phyloP scores from a whole-genome alignment of 64 coral and sea anemone genomes.

The Actinia equina region DNA sequence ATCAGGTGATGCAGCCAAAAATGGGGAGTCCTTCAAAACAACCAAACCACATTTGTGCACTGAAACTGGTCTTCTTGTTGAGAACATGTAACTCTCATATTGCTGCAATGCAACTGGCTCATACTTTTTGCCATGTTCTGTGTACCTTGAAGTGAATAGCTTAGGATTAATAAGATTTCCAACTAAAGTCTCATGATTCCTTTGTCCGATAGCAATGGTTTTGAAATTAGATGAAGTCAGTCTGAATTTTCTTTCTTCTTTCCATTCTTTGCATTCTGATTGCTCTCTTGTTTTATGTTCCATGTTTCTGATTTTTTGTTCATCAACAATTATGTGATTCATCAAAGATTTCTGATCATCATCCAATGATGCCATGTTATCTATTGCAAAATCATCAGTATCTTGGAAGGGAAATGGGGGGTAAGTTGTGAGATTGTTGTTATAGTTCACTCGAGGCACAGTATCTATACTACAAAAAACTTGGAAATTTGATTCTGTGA shows the following conservation, averaged over 20 bases:
- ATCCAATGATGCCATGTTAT: not conserved
- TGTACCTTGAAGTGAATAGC: not conserved
- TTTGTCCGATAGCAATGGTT: constrained; percentile 51
- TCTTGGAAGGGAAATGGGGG: not conserved
- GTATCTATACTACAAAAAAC: not conserved
- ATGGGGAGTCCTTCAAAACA: not conserved
- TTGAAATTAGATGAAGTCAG: constrained; percentile 65
- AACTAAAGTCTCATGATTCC: constrained; percentile 65
- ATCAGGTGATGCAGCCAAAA: constrained; percentile 36
- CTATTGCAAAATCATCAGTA: not conserved
- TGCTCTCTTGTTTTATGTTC: constrained; percentile 40
- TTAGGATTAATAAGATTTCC: constrained; percentile 45
- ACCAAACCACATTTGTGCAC: constrained; percentile 47
- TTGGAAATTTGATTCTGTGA: not conserved
- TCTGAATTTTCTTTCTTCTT: constrained; percentile 37
- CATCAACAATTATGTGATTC: not conserved
- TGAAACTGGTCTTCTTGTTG: constrained; percentile 48
- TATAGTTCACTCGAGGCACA: not conserved
- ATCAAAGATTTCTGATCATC: not conserved
- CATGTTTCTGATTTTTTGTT: constrained; percentile 6
- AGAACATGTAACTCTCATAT: constrained; percentile 44
- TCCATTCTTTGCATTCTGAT: constrained; percentile 33
- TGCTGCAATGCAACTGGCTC: constrained; percentile 43
- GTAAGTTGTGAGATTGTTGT: not conserved
- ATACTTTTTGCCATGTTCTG: constrained; percentile 57